Base-by-base conservation (phyloP, 2,113 vertebrate species). In the Phyllopteryx taeniolatus region DNA sequence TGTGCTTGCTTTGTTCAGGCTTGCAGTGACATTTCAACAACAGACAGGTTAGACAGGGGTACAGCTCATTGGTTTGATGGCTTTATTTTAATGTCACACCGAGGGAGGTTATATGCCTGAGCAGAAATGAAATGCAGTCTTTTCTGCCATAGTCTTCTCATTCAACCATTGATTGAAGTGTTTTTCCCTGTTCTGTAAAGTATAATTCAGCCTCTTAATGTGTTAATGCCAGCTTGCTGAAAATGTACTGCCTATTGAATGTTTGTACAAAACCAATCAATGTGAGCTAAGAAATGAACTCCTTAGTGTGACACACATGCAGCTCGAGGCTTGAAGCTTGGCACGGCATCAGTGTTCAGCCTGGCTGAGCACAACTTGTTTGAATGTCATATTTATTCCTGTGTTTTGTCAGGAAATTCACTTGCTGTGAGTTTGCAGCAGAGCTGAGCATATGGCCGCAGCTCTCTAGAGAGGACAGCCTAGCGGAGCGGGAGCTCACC, bases 351-450 rank as follows among this genome's bases (percentile, higher is more conserved):
- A 81, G 90, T 94, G 96, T 98, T 99, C 95, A 95, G 96, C 95
- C 96, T 97, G 97, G 96, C 94, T 95, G 96, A 96, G 94, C 96
- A 94, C 98, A 98, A 91, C 97, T 99, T 99, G 96, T 98, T 98
- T 98, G 96, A 98, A 98, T 98, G 97, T 98, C 98, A 98, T 99
- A 98, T 99, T 98, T 98, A 98, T 96, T 94, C 94, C 94, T 87
- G 94, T 95, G 95, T 98, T 99, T 98, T 99, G 98, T 98, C 98
- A 99, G 96, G 98, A 98, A 98, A 98, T 97, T 95, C 95, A 96
- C 96, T 98, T 98, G 95, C 95, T 94, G 95, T 91, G 95, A 95
- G 96, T 96, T 96, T 96, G 94, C 92, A 90, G 94, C 94, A 93
- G 95, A 96, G 96, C 93, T 93, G 95, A 98, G 95, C 97, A 99